phyloP scores from a whole-genome alignment of 2,797 vertebrate species.

The Heliangelus exortis region DNA sequence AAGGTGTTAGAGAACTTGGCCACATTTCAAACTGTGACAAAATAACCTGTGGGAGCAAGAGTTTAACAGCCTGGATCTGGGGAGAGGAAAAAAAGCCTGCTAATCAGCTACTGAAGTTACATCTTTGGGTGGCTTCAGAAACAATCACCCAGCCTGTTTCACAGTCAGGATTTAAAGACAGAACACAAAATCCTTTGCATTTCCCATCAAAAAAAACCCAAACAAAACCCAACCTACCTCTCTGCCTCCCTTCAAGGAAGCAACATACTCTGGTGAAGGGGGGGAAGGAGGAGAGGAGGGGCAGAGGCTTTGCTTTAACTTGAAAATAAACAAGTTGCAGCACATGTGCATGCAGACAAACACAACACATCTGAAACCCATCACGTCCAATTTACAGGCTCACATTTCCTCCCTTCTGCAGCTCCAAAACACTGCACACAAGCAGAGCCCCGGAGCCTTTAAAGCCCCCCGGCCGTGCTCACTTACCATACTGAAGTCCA shows the following conservation, averaged over 20 bases:
- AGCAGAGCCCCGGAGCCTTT: not conserved
- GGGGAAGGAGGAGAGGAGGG: not conserved
- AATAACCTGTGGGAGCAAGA: conserved; percentile 61
- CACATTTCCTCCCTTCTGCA: conserved; percentile 61
- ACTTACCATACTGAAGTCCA: conserved; percentile 99
- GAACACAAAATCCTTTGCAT: not conserved
- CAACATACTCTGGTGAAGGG: not conserved
- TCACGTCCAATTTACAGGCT: conserved; percentile 60
- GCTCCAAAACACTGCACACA: not conserved
- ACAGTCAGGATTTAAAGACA: not conserved
- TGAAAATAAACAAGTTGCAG: conserved; percentile 66
- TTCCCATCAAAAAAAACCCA: not conserved
- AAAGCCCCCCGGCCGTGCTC: not conserved
- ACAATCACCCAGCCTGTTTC: not conserved
- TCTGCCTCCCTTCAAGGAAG: not conserved
- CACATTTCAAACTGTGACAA: conserved; percentile 24
- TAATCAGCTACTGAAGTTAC: conserved; percentile 44
- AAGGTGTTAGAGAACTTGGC: not conserved
- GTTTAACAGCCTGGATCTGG: conserved; percentile 48
- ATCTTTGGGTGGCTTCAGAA: not conserved
- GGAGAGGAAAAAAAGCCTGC: conserved; percentile 30
- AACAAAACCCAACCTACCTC: not conserved
- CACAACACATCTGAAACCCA: conserved; percentile 58
- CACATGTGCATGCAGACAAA: conserved; percentile 64
- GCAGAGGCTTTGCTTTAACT: conserved; percentile 47